Evolutionary conservation across 2,797 vertebrate genomes (phyloP).

Genomic region (Mallotus villosus): DNA sequence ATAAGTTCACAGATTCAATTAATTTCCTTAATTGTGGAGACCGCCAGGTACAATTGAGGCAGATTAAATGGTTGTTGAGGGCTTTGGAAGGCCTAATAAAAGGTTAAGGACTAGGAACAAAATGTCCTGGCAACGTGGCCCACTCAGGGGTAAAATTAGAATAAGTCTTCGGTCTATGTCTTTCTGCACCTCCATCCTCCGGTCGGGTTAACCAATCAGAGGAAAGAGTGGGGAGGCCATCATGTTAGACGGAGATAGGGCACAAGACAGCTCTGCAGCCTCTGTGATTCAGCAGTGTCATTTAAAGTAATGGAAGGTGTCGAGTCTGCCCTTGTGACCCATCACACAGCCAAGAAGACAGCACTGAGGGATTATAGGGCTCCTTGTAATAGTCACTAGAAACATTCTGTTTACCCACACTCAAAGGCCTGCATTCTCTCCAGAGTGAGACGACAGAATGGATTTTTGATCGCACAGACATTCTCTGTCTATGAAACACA

Average conservation of each 20-base stretch:
- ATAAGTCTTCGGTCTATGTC: conserved; percentile 40
- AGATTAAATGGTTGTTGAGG: conserved; percentile 53
- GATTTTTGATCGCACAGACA: neutral
- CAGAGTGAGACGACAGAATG: neutral
- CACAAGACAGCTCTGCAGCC: neutral
- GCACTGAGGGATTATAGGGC: neutral
- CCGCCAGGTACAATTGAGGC: conserved; percentile 43
- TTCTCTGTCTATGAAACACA: neutral
- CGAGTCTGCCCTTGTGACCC: neutral
- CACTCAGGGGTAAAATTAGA: conserved; percentile 32
- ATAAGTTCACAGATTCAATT: conserved; percentile 60
- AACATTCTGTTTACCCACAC: neutral
- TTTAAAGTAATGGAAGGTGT: too few species aligned
- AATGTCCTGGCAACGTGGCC: conserved; percentile 39
- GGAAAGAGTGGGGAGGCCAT: conserved; percentile 37
- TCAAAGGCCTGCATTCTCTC: conserved; percentile 1
- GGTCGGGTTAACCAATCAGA: conserved; percentile 63
- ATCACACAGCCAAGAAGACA: neutral
- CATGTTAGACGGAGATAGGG: conserved; percentile 30
- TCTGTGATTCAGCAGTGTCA: too few species aligned
- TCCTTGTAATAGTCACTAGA: neutral
- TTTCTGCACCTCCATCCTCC: conserved; percentile 11
- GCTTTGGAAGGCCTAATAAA: conserved; percentile 49
- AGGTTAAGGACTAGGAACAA: conserved; percentile 47
- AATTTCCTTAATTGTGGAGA: conserved; percentile 55